Evolutionary conservation across 2,113 vertebrate species (phyloP).

Genomic region (Arenaria interpres): DNA sequence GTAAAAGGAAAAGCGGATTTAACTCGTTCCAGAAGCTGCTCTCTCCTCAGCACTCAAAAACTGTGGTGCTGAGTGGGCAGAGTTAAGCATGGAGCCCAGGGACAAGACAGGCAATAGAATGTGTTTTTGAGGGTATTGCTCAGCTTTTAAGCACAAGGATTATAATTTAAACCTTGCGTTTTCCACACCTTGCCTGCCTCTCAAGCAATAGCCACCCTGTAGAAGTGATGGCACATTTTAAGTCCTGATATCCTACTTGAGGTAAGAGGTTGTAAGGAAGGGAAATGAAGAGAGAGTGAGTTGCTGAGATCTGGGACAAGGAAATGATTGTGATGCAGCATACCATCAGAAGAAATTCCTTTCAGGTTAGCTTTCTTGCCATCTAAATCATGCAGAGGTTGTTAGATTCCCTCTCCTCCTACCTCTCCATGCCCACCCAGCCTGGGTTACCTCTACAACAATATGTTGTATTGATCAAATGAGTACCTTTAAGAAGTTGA

Average conservation of each 20-base stretch:
- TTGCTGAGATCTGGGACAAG: not conserved
- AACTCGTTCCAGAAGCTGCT: not conserved
- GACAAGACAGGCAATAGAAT: not conserved
- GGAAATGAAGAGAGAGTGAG: not conserved
- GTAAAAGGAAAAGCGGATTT: not conserved
- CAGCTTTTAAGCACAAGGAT: not conserved
- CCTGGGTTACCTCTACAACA: not conserved
- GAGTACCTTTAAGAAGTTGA: not conserved
- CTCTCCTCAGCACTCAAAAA: not conserved
- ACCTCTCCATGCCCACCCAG: not conserved
- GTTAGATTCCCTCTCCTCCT: not conserved
- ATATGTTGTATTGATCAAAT: not conserved
- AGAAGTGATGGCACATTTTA: not conserved
- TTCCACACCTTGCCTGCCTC: not conserved
- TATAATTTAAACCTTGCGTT: not conserved
- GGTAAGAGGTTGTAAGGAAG: not conserved
- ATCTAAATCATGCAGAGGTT: not conserved
- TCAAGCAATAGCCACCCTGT: not conserved
- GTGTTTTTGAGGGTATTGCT: not conserved
- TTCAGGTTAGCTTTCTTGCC: not conserved
- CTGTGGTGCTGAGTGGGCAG: fast-evolving
- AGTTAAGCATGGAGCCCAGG: not conserved
- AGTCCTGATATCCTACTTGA: not conserved
- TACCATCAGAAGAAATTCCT: not conserved
- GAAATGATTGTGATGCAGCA: not conserved